Conservation (phyloP, 2,113 vertebrate genomes). For the Erythrolamprus reginae region DNA sequence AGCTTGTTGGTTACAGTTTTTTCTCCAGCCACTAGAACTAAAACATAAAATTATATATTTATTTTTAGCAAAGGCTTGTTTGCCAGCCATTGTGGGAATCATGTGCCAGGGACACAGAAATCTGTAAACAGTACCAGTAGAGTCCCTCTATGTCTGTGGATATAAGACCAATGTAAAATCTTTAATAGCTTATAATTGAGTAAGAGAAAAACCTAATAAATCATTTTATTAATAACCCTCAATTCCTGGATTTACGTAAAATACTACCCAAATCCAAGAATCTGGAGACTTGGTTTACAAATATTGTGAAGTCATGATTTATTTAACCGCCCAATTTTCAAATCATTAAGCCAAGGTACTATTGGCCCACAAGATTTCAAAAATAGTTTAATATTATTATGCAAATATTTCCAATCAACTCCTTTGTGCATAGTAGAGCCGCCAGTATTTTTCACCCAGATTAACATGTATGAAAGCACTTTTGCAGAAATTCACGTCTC, state of each 20-base stretch:
- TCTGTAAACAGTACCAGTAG: background rate
- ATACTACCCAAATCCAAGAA: background rate
- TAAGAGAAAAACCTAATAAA: background rate
- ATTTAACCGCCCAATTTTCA: background rate
- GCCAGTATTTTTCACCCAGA: background rate
- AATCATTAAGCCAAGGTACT: background rate
- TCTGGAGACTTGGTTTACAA: background rate
- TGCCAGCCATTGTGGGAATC: background rate
- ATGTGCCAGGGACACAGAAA: background rate
- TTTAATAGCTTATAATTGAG: background rate
- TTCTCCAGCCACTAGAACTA: background rate
- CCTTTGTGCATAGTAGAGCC: background rate
- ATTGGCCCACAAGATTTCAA: background rate
- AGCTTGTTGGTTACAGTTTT: background rate
- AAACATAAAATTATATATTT: background rate
- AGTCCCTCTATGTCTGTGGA: background rate
- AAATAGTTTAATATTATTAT: background rate
- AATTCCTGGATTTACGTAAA: background rate
- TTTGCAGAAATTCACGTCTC: background rate
- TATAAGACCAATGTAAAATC: background rate
- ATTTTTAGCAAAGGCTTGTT: background rate
- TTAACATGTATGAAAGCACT: background rate
- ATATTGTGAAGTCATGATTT: no score
- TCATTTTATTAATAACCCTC: background rate
- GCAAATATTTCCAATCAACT: background rate